Conservation (phyloP, 2,888 invertebrate species). For the Bombylius major region DNA sequence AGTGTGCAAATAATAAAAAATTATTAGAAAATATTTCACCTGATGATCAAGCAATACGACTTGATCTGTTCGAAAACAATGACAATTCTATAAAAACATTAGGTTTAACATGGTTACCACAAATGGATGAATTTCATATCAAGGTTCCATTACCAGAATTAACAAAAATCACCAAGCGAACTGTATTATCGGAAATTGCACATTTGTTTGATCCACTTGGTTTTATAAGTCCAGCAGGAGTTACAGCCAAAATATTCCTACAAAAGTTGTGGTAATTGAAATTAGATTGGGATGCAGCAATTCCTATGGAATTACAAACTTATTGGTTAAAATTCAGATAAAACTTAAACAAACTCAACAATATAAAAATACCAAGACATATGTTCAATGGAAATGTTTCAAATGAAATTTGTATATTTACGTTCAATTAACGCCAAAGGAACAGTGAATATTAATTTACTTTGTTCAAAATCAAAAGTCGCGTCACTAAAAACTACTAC, state of each 20-base stretch:
- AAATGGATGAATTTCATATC: constrained; percentile 7
- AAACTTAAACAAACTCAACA: too few species aligned
- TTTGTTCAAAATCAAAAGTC: neutral
- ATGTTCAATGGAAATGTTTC: neutral
- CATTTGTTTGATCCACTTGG: constrained; percentile 12
- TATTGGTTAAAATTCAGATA: too few species aligned
- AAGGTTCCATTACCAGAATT: neutral
- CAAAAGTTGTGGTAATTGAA: constrained; percentile 10
- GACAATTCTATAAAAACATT: constrained; percentile 4
- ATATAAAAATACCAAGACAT: neutral
- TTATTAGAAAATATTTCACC: neutral
- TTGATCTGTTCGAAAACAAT: neutral
- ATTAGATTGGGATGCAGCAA: neutral
- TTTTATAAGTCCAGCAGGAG: constrained; percentile 7
- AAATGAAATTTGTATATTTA: neutral
- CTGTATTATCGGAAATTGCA: constrained; percentile 4
- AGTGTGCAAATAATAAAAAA: constrained; percentile 3
- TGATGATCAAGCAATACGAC: neutral
- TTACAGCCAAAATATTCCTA: constrained; percentile 10
- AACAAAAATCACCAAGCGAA: constrained; percentile 6
- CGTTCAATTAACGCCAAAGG: neutral
- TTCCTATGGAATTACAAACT: too few species aligned
- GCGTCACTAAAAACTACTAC: neutral
- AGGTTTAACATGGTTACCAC: constrained; percentile 8
- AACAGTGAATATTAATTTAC: neutral